Evolutionary conservation across 2,113 vertebrate species (phyloP).

Genomic region (Myxocyprinus asiaticus): DNA sequence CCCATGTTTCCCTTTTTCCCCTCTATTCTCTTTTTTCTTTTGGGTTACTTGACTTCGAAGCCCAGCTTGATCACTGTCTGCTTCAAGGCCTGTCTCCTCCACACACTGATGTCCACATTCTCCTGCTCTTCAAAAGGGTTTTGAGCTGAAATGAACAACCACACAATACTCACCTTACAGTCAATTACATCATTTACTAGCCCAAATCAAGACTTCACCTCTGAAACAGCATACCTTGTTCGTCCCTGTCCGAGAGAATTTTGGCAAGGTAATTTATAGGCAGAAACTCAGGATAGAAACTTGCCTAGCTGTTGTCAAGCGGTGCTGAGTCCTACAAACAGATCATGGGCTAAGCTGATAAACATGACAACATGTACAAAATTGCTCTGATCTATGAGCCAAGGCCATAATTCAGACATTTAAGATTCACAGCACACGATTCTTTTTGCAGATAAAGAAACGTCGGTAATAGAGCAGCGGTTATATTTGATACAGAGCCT

Average conservation of each 20-base stretch:
- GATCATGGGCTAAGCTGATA: constrained; percentile 27
- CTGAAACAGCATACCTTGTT: constrained; percentile 73
- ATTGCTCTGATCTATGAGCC: neutral
- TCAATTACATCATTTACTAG: constrained; percentile 1
- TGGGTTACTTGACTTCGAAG: constrained; percentile 55
- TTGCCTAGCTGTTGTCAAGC: constrained; percentile 66
- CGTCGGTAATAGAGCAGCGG: neutral
- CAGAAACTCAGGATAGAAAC: constrained; percentile 81
- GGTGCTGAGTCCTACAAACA: constrained; percentile 72
- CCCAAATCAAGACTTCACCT: neutral
- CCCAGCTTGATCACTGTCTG: constrained; percentile 82
- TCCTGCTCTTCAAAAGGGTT: constrained; percentile 70
- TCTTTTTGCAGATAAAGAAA: neutral
- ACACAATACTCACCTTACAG: neutral
- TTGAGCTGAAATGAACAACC: constrained; percentile 29
- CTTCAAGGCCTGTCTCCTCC: constrained; percentile 86
- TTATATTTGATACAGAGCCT: neutral
- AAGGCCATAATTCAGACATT: neutral
- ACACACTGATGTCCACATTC: constrained; percentile 86
- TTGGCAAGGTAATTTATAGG: constrained; percentile 86
- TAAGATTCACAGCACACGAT: neutral
- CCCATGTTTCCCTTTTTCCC: neutral
- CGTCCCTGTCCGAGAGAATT: constrained; percentile 81
- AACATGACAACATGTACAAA: neutral
- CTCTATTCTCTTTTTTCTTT: constrained; percentile 57